Evolutionary conservation across 2,888 invertebrate genomes (phyloP), one percentile per base, ranked within the genome.

Genomic region (Leptinotarsa peninsularis): DNA sequence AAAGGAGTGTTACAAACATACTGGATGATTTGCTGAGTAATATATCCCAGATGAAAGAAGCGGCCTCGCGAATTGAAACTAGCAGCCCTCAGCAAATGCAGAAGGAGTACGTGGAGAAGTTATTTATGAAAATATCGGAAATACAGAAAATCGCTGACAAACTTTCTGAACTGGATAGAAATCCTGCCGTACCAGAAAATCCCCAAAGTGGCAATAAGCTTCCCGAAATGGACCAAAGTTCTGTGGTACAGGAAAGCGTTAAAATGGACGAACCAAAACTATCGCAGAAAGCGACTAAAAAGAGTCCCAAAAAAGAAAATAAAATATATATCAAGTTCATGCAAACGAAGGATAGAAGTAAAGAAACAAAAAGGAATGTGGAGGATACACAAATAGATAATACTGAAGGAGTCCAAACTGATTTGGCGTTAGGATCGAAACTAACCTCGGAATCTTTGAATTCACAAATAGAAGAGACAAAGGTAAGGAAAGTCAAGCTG

Each of bases 301-400:
- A 72, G 23, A 54, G 54, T 7, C 68, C 60, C 23, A 72, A 72
- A 52, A 77, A 78, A 33, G 79, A 78, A 21, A 80, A 80, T 56
- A 78, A 78, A 67, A 80, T 81, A 43, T 75, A 73, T 67, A 81
- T 81, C n/a, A 81, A 81, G 67, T 75, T 81, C 67, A 68, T 78
- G 50, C 78, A 72, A 5, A 67, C 67, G 21, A 77, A 72, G 66
- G 77, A 77, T 58, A 77, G 73, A n/a, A 56, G 23, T 49, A 52
- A 49, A 52, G 72, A 68, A 21, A 17, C 49, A 56, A 72, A 70
- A 66, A 68, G 54, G 67, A 71, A 71, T 49, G 27, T 17, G n/a
- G 43, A 15, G 72, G 71, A 70, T 2, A 2, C 15, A 17, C 43
- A 56, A 27, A 27, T 49, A 49, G 75, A 54, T 27, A 72, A 54